Evolutionary conservation across 1,140 invertebrate genomes (phyloP).

Genomic region (Onthophagus taurus): DNA sequence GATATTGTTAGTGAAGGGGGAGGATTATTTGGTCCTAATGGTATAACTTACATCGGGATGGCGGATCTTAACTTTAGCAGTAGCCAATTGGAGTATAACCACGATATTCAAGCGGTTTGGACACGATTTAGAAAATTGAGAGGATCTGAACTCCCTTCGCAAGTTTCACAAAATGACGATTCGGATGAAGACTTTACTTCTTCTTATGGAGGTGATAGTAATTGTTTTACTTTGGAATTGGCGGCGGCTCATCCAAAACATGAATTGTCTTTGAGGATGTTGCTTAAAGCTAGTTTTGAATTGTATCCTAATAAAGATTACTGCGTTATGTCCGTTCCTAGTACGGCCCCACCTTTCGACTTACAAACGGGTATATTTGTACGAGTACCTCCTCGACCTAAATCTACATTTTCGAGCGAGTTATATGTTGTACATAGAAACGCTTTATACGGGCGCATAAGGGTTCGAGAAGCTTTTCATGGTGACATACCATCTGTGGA

Average conservation of each 20-base stretch:
- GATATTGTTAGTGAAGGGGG: too few relatives aligned
- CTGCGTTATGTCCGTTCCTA: conserved; percentile 52
- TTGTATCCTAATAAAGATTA: conserved; percentile 58
- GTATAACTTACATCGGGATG: too few relatives aligned
- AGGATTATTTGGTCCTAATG: too few relatives aligned
- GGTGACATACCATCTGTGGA: background rate
- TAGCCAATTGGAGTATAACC: too few relatives aligned
- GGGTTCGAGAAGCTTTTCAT: conserved; percentile 1
- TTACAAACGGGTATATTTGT: conserved; percentile 28
- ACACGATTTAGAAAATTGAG: too few relatives aligned
- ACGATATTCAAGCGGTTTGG: too few relatives aligned
- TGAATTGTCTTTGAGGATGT: conserved; percentile 45
- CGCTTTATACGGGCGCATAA: conserved; percentile 32
- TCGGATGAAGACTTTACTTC: too few relatives aligned
- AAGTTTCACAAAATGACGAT: too few relatives aligned
- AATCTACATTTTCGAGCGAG: conserved; percentile 47
- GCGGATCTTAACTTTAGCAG: too few relatives aligned
- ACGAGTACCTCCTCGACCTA: conserved; percentile 43
- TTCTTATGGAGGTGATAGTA: too few relatives aligned
- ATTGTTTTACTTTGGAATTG: conserved; percentile 56
- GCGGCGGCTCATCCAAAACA: conserved; percentile 53
- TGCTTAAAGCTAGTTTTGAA: conserved; percentile 55
- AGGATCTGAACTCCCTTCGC: too few relatives aligned
- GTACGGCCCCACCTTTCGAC: conserved; percentile 46
- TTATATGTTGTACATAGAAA: conserved; percentile 55